Percentiles rank a stretch among this genome's conserved stretches.
Conservation (phyloP, 1,140 invertebrate genomes). For the Drosophila prosaltans region DNA sequence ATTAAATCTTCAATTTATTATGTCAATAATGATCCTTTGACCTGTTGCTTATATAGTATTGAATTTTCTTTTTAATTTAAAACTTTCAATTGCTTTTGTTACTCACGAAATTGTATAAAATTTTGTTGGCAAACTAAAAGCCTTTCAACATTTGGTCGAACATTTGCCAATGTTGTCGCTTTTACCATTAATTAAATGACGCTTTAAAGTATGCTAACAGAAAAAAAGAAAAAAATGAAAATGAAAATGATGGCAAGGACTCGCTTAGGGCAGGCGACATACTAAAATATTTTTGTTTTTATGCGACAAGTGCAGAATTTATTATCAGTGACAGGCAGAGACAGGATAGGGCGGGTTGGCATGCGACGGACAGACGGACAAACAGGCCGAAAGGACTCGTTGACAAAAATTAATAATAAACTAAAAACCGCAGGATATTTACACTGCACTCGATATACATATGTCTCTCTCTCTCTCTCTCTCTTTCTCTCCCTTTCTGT, state of each 20-base stretch:
- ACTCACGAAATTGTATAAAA: no score
- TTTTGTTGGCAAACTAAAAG: not conserved
- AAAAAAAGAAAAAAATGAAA: conserved; percentile 17
- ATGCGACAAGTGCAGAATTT: conserved; percentile 50
- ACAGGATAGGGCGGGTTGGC: not conserved
- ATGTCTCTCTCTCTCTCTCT: not conserved
- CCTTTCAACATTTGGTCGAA: not conserved
- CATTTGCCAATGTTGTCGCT: not conserved
- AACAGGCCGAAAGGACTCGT: conserved; percentile 37
- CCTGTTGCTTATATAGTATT: no score
- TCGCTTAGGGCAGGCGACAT: conserved; percentile 41
- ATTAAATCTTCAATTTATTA: no score
- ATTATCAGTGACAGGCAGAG: conserved; percentile 74
- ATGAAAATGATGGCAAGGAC: conserved; percentile 2
- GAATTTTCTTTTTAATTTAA: no score
- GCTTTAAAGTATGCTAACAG: conserved; percentile 55
- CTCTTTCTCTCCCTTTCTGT: not conserved
- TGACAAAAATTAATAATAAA: conserved; percentile 81
- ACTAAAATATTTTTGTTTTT: conserved; percentile 27
- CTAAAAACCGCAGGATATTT: conserved; percentile 79
- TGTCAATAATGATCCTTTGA: no score
- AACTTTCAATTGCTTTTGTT: no score
- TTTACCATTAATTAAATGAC: conserved; percentile 66
- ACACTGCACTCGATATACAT: conserved; percentile 64
- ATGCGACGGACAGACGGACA: conserved; percentile 56